Percentiles rank a stretch among this genome's conserved stretches.
These are phyloP conservation scores for Nematostella vectensis DNA, from an alignment of 92 coral and sea anemone species.

Conservation along the genomic window DNA sequence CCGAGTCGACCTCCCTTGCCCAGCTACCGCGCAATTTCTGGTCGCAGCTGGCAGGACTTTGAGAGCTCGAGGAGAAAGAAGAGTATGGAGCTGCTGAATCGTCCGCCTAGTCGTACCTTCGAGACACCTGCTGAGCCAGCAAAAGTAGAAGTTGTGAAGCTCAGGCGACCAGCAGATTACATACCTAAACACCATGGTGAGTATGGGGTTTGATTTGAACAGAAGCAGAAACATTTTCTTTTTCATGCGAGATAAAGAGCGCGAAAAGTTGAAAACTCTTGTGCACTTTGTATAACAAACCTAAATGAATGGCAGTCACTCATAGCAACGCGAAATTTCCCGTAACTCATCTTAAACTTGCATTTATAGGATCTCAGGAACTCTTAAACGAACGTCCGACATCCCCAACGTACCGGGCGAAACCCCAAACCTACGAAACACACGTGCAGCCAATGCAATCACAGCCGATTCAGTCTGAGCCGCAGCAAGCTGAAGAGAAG, in stretches of 20 bases:
- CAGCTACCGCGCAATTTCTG: constrained; percentile 6
- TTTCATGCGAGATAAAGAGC: no score
- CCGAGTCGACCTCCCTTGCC: constrained; percentile 5
- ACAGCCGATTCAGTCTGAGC: constrained; percentile 7
- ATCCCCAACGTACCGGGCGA: constrained; percentile 4
- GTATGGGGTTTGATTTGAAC: constrained; percentile 2
- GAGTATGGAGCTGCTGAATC: constrained; percentile 19
- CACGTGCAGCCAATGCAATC: constrained; percentile 3
- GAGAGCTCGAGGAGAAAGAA: constrained; percentile 28
- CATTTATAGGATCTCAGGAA: not conserved
- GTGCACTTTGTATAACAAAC: no score
- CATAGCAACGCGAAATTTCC: no score
- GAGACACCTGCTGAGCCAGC: constrained; percentile 6
- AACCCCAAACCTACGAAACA: not conserved
- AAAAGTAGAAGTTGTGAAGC: constrained; percentile 10
- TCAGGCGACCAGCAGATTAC: constrained; percentile 30
- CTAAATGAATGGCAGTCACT: no score
- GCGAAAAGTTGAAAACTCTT: no score
- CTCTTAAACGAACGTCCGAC: not conserved
- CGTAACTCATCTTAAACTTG: no score
- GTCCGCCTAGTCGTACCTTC: constrained; percentile 10
- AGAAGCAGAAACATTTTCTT: not conserved
- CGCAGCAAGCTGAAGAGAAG: constrained; percentile 6
- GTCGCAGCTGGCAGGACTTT: constrained; percentile 36
- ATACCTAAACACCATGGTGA: constrained; percentile 10